Conservation (phyloP, 2,797 vertebrate species). For the Malacoctenus gilli region DNA sequence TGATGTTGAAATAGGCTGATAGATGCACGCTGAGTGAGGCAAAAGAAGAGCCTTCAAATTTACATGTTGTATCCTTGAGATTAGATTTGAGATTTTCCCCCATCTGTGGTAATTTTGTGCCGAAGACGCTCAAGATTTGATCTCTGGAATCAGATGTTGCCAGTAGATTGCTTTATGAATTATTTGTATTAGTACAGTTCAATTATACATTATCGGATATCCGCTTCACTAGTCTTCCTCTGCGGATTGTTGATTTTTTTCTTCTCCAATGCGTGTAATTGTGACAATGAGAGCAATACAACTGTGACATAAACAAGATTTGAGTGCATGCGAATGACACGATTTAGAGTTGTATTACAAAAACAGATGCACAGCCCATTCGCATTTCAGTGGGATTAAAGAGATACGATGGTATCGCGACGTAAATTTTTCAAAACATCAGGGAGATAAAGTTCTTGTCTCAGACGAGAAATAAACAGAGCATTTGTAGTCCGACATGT, state of each 20-base stretch:
- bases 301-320: slow-evolving; percentile 3
- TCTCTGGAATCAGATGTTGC: slow-evolving; percentile 43
- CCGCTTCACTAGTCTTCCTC: slow-evolving; percentile 38
- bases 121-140: slow-evolving; percentile 46
- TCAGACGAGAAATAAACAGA: no score
- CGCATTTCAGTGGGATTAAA: not conserved
- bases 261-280: slow-evolving; percentile 7
- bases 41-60: slow-evolving; percentile 50
- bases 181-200: slow-evolving; percentile 50
- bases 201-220: slow-evolving; percentile 54
- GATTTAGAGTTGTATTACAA: not conserved
- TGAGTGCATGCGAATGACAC: slow-evolving; percentile 1
- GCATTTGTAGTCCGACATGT: no score
- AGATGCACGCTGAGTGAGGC: slow-evolving; percentile 38
- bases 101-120: slow-evolving; percentile 48
- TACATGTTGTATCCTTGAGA: slow-evolving; percentile 54
- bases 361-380: not conserved
- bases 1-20: slow-evolving; percentile 62
- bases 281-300: slow-evolving; percentile 2
- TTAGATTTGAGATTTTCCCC: slow-evolving; percentile 47
- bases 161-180: slow-evolving; percentile 56
- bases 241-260: no score
- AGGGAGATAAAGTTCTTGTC: no score
- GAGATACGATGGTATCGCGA: not conserved
- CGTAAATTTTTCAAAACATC: no score